A percentile compares a stretch with the other conserved stretches of the same genome.
Evolutionary conservation across 1,140 invertebrate genomes (phyloP).

Genomic region (Mamestra configurata): DNA sequence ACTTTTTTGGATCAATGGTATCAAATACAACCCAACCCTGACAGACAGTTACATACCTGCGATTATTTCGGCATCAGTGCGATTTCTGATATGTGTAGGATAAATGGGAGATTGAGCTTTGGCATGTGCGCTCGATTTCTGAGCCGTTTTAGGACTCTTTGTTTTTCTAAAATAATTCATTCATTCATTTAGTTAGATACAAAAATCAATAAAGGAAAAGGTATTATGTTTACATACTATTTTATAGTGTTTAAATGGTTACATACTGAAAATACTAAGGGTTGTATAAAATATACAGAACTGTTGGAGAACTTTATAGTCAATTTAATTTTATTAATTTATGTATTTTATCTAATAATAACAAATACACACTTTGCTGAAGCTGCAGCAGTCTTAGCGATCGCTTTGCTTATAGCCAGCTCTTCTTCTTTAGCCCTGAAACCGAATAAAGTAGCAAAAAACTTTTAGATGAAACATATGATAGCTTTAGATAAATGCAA

Average conservation of each 20-base stretch:
- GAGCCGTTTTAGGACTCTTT: conserved; percentile 62
- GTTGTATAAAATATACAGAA: no score
- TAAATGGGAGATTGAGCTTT: neutral
- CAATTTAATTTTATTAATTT: no score
- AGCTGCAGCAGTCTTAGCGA: neutral
- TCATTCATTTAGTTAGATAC: neutral
- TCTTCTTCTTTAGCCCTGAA: conserved; percentile 71
- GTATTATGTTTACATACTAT: no score
- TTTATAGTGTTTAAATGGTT: no score
- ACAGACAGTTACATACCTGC: conserved; percentile 61
- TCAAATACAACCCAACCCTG: no score
- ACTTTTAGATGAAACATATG: neutral
- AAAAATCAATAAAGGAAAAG: no score
- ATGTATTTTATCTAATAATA: no score
- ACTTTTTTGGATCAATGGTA: no score
- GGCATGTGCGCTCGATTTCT: neutral
- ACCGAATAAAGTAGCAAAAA: neutral
- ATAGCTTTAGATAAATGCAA: neutral
- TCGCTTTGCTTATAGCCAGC: conserved; percentile 53
- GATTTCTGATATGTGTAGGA: conserved; percentile 59
- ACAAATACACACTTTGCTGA: conserved; percentile 61
- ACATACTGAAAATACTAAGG: no score
- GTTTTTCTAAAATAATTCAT: conserved; percentile 62
- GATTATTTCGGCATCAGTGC: conserved; percentile 79
- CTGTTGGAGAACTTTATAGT: no score